Evolutionary conservation across 2,113 vertebrate species (phyloP), one percentile per base, ranked within the genome.

Genomic region (Solea solea): DNA sequence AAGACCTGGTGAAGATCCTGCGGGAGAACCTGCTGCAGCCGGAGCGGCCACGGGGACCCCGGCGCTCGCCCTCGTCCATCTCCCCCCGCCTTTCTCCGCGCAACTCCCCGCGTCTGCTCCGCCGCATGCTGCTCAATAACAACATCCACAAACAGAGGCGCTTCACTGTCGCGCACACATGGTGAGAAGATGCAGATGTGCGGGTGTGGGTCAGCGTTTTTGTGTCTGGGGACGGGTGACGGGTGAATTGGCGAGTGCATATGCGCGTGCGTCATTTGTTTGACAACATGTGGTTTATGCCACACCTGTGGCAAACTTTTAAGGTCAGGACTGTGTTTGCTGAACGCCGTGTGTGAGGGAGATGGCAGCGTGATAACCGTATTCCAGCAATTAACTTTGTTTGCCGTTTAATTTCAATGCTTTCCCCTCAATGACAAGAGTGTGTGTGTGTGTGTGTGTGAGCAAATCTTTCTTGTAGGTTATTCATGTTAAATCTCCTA

Each of bases 111-210:
- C 92, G 97, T 65, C 95, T 98, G 40, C 94, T 98, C 28, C 95
- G 96, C 57, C 96, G 96, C 91, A 98, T 99, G 97, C 92, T 98
- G 84, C 90, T 99, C 58, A 98, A 91, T 74, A 97, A 96, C 92
- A 96, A 96, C 91, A 96, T 93, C 91, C 96, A 96, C 78, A 98
- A 98, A 79, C 96, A 97, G 91, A 92, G 96, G 79, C 94, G 97
- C 50, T 99, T 99, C 93, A 99, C 97, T 0, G 98, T 99, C 69
- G 97, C 98, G 57, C 97, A 98, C 92, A 99, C 97, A 76, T 99
- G 97, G 97, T 99, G 96, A 96, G 97, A 63, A 45, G 8, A 63
- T 21, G 46, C 11, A 9, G 28, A 3, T 3, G 8, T 3, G 59
- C 27, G 46, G 1, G 8, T 21, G 39, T 2, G 54, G 60, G 25